Conservation (phyloP, 1,140 invertebrate genomes). For the Chelonus insularis region DNA sequence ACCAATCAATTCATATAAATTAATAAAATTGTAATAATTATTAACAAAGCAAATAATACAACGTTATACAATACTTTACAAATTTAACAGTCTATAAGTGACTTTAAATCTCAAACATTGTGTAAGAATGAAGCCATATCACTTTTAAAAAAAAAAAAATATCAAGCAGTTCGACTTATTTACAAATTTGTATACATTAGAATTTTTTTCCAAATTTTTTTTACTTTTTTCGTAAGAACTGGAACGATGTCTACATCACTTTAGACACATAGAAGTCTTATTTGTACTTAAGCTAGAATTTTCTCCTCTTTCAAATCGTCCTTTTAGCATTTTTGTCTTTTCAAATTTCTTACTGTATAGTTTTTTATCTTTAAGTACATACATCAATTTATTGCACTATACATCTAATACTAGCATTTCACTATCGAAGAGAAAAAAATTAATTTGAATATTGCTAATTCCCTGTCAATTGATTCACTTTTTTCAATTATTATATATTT, state of each 20-base stretch:
- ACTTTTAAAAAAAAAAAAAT: slow-evolving; percentile 23
- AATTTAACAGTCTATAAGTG: background rate
- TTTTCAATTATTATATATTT: background rate
- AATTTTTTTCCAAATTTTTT: slow-evolving; percentile 15
- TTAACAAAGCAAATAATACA: background rate
- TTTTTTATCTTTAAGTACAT: slow-evolving; percentile 43
- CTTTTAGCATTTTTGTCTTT: slow-evolving; percentile 30
- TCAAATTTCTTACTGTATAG: slow-evolving; percentile 7
- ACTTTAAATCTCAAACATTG: background rate
- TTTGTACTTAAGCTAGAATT: slow-evolving; percentile 42
- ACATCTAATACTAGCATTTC: too few species aligned
- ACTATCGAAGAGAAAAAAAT: slow-evolving; percentile 24
- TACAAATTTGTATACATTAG: slow-evolving; percentile 32
- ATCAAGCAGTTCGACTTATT: background rate
- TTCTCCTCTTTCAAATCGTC: slow-evolving; percentile 10
- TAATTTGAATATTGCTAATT: slow-evolving; percentile 18
- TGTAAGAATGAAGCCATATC: slow-evolving; percentile 19
- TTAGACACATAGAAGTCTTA: slow-evolving; percentile 34
- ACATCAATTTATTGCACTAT: slow-evolving; percentile 50
- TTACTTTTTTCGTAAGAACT: too few species aligned
- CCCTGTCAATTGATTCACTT: slow-evolving; percentile 25
- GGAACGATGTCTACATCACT: slow-evolving; percentile 25
- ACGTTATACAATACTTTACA: background rate
- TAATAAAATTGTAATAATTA: background rate
- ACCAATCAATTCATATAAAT: slow-evolving; percentile 18